phyloP scores from a whole-genome alignment of 2,797 vertebrate genomes.

The Sciurus carolinensis region DNA sequence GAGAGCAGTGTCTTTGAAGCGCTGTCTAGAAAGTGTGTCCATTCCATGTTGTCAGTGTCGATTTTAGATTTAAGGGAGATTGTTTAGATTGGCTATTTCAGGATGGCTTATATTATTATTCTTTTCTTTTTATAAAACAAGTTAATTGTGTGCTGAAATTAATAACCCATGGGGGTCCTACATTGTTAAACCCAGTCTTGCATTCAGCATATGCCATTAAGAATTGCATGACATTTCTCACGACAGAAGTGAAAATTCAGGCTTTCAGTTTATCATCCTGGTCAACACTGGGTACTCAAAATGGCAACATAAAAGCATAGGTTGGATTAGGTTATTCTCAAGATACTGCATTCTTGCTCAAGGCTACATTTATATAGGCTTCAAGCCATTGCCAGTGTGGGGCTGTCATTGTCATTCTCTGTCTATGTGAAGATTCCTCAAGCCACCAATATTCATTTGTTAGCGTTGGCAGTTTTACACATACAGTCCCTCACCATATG shows the following conservation, averaged over 20 bases:
- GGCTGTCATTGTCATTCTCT: not conserved
- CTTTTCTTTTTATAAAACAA: not conserved
- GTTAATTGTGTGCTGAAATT: not conserved
- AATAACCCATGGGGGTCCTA: not conserved
- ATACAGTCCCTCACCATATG: not conserved
- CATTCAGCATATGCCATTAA: not conserved
- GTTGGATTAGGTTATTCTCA: not conserved
- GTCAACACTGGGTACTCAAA: not conserved
- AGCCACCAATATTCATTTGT: not conserved
- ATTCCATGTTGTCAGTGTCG: not conserved
- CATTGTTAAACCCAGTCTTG: not conserved
- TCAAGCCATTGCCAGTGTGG: not conserved
- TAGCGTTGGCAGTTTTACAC: not conserved
- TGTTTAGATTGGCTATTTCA: not conserved
- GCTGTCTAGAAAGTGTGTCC: not conserved
- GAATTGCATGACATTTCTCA: not conserved
- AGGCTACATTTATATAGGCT: not conserved
- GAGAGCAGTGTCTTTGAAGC: constrained; percentile 6
- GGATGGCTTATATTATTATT: not conserved
- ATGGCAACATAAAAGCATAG: not conserved
- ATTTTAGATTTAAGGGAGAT: not conserved
- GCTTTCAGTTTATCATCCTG: not conserved
- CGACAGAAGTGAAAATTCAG: not conserved
- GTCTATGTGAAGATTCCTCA: not conserved
- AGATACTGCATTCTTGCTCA: not conserved